Evolutionary conservation across 1,140 invertebrate species (phyloP).

Genomic region (Psix sp.): DNA sequence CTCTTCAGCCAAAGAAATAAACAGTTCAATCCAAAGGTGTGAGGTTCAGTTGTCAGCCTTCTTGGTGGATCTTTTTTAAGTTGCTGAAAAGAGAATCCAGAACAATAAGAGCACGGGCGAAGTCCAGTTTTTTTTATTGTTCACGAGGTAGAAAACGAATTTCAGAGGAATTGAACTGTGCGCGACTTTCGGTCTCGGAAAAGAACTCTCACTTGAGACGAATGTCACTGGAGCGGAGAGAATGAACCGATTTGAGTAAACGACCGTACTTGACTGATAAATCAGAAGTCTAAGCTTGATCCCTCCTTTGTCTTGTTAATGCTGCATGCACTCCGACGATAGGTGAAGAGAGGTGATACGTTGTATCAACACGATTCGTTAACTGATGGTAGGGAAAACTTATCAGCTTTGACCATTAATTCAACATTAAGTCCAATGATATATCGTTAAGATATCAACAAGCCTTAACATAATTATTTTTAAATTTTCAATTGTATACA

Average conservation of each 20-base stretch:
- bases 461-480: conserved; percentile 1
- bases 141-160: no score
- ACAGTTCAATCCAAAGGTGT: conserved; percentile 14
- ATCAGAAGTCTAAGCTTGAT: conserved; percentile 62
- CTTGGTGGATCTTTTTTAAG: not conserved
- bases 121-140: no score
- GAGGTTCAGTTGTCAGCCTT: not conserved
- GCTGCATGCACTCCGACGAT: conserved; percentile 51
- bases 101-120: no score
- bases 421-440: conserved; percentile 14
- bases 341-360: conserved; percentile 30
- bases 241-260: conserved; percentile 65
- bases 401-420: conserved; percentile 17
- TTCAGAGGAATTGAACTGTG: no score
- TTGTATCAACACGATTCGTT: conserved; percentile 31
- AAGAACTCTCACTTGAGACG: conserved; percentile 13
- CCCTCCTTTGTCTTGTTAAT: conserved; percentile 41
- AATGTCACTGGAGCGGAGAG: conserved; percentile 35
- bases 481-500: not conserved
- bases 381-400: conserved; percentile 15
- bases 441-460: no score
- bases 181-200: conserved; percentile 14
- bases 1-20: conserved; percentile 41
- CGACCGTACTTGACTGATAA: conserved; percentile 74
- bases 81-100: not conserved